A percentile compares a stretch with the other conserved stretches of the same genome.
Conservation (phyloP, 2,797 vertebrate genomes). For the Dromococcyx pavoninus region DNA sequence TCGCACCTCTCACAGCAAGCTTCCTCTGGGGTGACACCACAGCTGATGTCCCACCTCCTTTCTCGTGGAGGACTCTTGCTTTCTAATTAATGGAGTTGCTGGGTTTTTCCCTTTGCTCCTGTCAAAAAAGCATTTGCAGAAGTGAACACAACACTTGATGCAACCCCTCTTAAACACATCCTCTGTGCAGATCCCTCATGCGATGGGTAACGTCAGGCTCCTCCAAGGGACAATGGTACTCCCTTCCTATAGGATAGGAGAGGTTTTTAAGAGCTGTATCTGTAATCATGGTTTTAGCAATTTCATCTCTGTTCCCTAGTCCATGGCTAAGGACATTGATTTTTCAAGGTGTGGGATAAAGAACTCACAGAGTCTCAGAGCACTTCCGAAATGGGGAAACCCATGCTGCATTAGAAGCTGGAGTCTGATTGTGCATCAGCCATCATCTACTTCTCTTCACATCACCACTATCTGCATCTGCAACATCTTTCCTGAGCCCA, state of each 20-base stretch:
- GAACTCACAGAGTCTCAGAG: background rate
- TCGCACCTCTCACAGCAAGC: fast-evolving
- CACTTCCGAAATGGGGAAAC: background rate
- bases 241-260: background rate
- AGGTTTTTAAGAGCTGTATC: background rate
- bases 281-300: background rate
- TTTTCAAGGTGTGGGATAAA: background rate
- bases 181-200: background rate
- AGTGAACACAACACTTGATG: fast-evolving
- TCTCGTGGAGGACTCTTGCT: background rate
- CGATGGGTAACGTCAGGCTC: fast-evolving
- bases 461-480: background rate
- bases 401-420: background rate
- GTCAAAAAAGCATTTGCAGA: background rate
- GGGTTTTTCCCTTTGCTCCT: background rate
- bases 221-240: background rate
- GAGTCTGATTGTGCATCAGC: background rate
- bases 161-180: background rate
- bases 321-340: background rate
- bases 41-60: background rate
- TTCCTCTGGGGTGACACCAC: fast-evolving
- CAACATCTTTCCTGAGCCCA: background rate
- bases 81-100: background rate
- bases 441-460: background rate
- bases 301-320: background rate